A percentile compares a stretch with the other conserved stretches of the same genome.
phyloP scores from a whole-genome alignment of 2,797 vertebrate species.

The Acrocephalus scirpaceus region DNA sequence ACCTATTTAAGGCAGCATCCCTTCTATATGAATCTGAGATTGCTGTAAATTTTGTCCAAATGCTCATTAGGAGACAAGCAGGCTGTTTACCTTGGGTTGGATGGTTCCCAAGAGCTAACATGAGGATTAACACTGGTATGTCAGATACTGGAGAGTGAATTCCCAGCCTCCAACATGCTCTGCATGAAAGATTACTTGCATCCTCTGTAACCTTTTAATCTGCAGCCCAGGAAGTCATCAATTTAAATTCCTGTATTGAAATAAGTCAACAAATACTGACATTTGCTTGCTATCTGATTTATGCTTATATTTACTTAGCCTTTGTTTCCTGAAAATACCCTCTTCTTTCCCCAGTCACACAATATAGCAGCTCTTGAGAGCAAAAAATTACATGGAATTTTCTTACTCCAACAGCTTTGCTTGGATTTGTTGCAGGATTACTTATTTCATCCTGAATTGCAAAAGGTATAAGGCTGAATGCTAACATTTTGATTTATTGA shows the following conservation, averaged over 20 bases:
- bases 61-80: background rate
- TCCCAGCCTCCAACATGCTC: background rate
- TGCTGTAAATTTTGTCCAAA: background rate
- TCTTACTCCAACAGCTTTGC: background rate
- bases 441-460: background rate
- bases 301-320: background rate
- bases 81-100: background rate
- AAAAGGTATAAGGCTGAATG: background rate
- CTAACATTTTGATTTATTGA: background rate
- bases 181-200: background rate
- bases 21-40: background rate
- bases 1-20: background rate
- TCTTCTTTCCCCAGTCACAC: background rate
- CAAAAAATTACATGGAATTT: background rate
- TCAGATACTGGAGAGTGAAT: background rate
- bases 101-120: background rate
- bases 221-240: background rate
- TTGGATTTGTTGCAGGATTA: background rate
- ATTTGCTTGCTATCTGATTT: background rate
- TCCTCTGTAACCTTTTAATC: conserved; percentile 13
- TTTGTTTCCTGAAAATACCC: background rate
- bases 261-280: background rate
- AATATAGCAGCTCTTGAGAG: background rate
- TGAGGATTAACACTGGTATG: background rate
- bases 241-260: background rate